These are phyloP conservation scores for Paratrypauchen microcephalus DNA, from an alignment of 2,797 vertebrate genomes.

Conservation along the genomic window DNA sequence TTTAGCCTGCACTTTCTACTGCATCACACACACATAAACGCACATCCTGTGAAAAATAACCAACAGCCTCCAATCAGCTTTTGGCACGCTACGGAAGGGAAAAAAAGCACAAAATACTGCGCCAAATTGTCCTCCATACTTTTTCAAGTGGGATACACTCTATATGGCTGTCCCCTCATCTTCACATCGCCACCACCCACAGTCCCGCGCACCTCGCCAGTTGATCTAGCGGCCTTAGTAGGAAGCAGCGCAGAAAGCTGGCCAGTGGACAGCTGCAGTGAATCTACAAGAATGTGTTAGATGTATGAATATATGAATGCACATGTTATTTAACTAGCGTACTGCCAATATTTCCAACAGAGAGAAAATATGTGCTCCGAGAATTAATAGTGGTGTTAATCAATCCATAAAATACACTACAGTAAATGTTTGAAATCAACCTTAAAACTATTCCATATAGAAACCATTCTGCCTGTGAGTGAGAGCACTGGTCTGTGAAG, in stretches of 20 bases:
- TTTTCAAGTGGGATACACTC: constrained; percentile 80
- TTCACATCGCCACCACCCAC: constrained; percentile 69
- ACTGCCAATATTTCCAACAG: constrained; percentile 23
- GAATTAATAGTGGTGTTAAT: not conserved
- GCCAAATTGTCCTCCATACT: constrained; percentile 98
- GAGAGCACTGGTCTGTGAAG: constrained; percentile 31
- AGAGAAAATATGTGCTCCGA: constrained; percentile 21
- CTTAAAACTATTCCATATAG: constrained; percentile 19
- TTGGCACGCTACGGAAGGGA: constrained; percentile 92
- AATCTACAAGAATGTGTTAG: constrained; percentile 35
- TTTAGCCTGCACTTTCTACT: constrained; percentile 98
- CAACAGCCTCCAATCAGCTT: constrained; percentile 98
- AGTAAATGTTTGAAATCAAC: not conserved
- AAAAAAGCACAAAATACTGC: constrained; percentile 86
- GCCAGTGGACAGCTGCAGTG: constrained; percentile 49
- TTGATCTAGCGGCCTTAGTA: constrained; percentile 65
- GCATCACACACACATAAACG: constrained; percentile 86
- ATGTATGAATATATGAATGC: constrained; percentile 15
- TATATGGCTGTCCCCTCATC: constrained; percentile 51
- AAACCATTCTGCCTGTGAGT: constrained; percentile 27
- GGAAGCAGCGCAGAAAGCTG: constrained; percentile 58
- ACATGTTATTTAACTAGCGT: constrained; percentile 41
- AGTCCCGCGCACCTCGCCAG: constrained; percentile 56
- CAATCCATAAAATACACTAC: not conserved
- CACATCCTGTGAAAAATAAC: constrained; percentile 98